Evolutionary conservation across 2,797 vertebrate species (phyloP), one percentile per base, ranked within the genome.

Genomic region (Enteromius fasciolatus): DNA sequence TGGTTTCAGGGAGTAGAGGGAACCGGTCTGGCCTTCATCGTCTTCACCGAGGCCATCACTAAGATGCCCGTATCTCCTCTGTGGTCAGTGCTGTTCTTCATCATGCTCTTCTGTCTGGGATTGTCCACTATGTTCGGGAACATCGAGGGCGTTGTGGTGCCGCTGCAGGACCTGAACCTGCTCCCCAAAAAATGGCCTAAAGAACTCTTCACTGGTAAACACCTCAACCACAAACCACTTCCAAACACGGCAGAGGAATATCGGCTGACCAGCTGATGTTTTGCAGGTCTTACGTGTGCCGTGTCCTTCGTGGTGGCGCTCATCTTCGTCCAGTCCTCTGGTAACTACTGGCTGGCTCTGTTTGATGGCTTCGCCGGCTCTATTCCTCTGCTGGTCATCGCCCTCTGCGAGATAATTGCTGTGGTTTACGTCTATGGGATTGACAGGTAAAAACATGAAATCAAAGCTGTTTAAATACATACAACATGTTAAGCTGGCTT

Each of bases 41-140:
- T 98, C 82, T 99, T 99, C 93, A 99, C 97, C 0, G 98, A 99
- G 88, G 98, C 97, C 85, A 98, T 99, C 90, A 97, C 95, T 87
- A 97, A 95, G 92, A 98, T 99, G 98, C 98, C 98, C 0, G 0
- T 96, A 80, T 94, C 97, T 2, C 97, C 96, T 1, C 54, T 98
- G 12, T 99, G 97, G 97, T 93, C 97, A 0, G 93, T 98, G 8
- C 95, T 98, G 12, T 98, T 98, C 93, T 99, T 99, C 86, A 31
- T 96, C 90, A 99, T 99, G 98, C 95, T 99, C 50, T 98, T 98
- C 93, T 99, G 98, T 84, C 92, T 99, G 28, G 98, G 97, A 25
- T 95, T 99, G 36, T 99, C 98, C 0, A 98, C 97, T 54, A 98
- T 99, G 98, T 99, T 99, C 74, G 98, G 97, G 18, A 97, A 89